Percentiles rank a stretch among this genome's conserved stretches.
Evolutionary conservation across 2,888 invertebrate genomes (phyloP).

Genomic region (Ophion ventricosus): DNA sequence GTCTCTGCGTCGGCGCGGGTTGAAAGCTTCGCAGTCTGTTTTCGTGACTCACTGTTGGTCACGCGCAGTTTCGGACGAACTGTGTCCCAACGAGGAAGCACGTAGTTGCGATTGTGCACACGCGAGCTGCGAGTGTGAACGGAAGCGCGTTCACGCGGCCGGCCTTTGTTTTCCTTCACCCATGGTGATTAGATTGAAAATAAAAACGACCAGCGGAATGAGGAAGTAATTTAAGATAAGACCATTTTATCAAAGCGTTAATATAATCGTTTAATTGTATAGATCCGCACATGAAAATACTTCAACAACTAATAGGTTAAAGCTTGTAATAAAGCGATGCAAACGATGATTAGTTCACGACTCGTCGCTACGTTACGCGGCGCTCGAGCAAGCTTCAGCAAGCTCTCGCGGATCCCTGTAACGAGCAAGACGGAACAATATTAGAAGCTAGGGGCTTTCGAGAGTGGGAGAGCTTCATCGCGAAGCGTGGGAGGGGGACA

Average conservation of each 20-base stretch:
- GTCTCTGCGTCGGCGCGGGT: conserved; percentile 44
- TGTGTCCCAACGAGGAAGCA: not conserved
- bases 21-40: conserved; percentile 52
- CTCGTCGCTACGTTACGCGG: conserved; percentile 23
- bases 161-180: not conserved
- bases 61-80: conserved; percentile 12
- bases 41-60: conserved; percentile 33
- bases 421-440: conserved; percentile 14
- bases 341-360: not conserved
- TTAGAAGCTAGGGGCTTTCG: not conserved
- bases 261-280: no score
- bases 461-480: conserved; percentile 12
- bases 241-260: no score
- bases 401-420: conserved; percentile 35
- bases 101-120: not conserved
- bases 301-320: no score
- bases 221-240: no score
- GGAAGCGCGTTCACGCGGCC: not conserved
- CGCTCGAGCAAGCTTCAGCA: conserved; percentile 1
- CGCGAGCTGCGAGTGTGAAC: not conserved
- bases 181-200: not conserved
- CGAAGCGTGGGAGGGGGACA: not conserved
- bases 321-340: no score
- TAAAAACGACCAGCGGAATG: not conserved
- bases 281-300: no score